Percentiles rank a stretch among this genome's conserved stretches.
Conservation (phyloP, 2,113 vertebrate species). For the Clarias gariepinus region DNA sequence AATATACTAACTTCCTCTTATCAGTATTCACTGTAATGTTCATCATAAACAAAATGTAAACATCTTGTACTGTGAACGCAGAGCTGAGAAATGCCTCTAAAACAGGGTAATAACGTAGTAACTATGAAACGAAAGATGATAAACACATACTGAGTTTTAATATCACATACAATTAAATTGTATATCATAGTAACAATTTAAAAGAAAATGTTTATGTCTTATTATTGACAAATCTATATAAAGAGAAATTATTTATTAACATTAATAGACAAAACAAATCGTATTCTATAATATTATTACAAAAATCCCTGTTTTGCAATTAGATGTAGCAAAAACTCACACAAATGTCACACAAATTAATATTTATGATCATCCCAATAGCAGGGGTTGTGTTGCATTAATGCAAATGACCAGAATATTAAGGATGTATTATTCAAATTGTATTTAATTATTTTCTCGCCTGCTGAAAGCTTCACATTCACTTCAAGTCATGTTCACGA, state of each 20-base stretch:
- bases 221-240: not conserved
- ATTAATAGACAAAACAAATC: not conserved
- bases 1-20: constrained; percentile 39
- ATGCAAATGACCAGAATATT: not conserved
- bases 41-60: constrained; percentile 85
- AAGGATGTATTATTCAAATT: not conserved
- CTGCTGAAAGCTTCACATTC: not conserved
- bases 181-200: not conserved
- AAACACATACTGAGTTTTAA: not conserved
- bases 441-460: not conserved
- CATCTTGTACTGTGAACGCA: constrained; percentile 61
- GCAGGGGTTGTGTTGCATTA: not conserved
- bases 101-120: not conserved
- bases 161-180: not conserved
- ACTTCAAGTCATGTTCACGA: not conserved
- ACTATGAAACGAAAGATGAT: not conserved
- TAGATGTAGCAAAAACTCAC: not conserved
- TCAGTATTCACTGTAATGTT: constrained; percentile 84
- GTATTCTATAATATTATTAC: constrained; percentile 69
- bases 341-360: constrained; percentile 5
- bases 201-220: not conserved
- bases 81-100: constrained; percentile 84
- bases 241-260: not conserved
- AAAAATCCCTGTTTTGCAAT: constrained; percentile 69
- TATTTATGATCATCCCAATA: constrained; percentile 22